These are phyloP conservation scores for Oophaga sylvatica DNA, from an alignment of 2,797 vertebrate genomes.

Conservation along the genomic window DNA sequence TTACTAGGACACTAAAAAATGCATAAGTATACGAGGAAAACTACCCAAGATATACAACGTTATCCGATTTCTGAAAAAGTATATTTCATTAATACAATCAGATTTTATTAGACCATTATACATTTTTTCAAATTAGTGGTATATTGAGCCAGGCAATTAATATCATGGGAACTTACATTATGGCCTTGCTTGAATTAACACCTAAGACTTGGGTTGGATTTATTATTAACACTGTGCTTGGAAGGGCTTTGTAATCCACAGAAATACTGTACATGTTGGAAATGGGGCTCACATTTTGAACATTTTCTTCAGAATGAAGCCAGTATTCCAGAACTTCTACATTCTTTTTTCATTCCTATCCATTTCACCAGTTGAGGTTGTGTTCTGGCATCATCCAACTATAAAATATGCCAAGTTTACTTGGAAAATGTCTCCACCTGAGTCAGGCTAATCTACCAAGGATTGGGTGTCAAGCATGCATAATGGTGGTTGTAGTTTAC, in stretches of 20 bases:
- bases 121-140: not conserved
- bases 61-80: not conserved
- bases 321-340: not conserved
- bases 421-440: constrained; percentile 33
- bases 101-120: not conserved
- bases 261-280: not conserved
- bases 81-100: not conserved
- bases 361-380: constrained; percentile 4
- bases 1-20: too few species aligned
- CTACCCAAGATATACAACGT: not conserved
- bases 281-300: not conserved
- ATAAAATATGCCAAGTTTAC: constrained; percentile 18
- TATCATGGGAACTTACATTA: not conserved
- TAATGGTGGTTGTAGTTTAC: not conserved
- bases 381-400: constrained; percentile 27
- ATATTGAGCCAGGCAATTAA: not conserved
- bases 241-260: not conserved
- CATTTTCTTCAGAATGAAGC: not conserved
- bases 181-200: not conserved
- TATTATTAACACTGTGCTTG: constrained; percentile 1
- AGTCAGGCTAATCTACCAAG: constrained; percentile 25
- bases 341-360: constrained; percentile 8
- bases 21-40: too few species aligned
- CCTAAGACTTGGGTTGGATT: constrained; percentile 1
- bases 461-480: constrained; percentile 24